Conservation (phyloP, 1,140 invertebrate genomes). For the Psilanteris sp. region DNA sequence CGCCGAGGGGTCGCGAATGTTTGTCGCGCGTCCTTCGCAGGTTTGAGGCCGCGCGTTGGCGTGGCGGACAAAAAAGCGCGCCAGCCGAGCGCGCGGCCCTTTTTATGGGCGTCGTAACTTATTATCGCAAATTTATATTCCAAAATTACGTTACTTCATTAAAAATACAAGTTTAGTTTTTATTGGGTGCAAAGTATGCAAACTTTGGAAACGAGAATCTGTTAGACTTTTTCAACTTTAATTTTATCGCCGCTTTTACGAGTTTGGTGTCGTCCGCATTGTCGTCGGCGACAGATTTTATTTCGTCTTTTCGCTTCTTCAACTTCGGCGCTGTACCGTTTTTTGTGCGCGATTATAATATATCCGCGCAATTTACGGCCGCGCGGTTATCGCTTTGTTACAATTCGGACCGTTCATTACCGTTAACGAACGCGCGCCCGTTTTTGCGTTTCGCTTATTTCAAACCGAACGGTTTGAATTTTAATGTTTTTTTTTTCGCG, state of each 20-base stretch:
- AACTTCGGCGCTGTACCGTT: constrained; percentile 14
- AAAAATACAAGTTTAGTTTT: constrained; percentile 40
- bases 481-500: too few relatives aligned
- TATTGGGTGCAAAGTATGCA: constrained; percentile 52
- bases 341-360: too few relatives aligned
- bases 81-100: too few relatives aligned
- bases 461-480: too few relatives aligned
- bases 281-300: constrained; percentile 35
- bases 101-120: constrained; percentile 18
- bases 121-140: background rate
- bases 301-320: constrained; percentile 40
- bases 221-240: constrained; percentile 43
- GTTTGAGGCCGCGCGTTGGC: too few relatives aligned
- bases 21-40: background rate
- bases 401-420: too few relatives aligned
- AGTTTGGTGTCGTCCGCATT: constrained; percentile 20
- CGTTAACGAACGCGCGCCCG: too few relatives aligned
- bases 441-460: too few relatives aligned
- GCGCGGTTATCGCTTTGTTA: background rate
- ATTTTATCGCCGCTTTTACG: constrained; percentile 39
- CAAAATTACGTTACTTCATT: constrained; percentile 24
- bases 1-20: too few relatives aligned
- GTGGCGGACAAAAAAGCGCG: background rate
- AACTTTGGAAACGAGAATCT: constrained; percentile 46
- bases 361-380: too few relatives aligned